Evolutionary conservation across 2,797 vertebrate species (phyloP), one percentile per base, ranked within the genome.

Genomic region (Girardinus metallicus): DNA sequence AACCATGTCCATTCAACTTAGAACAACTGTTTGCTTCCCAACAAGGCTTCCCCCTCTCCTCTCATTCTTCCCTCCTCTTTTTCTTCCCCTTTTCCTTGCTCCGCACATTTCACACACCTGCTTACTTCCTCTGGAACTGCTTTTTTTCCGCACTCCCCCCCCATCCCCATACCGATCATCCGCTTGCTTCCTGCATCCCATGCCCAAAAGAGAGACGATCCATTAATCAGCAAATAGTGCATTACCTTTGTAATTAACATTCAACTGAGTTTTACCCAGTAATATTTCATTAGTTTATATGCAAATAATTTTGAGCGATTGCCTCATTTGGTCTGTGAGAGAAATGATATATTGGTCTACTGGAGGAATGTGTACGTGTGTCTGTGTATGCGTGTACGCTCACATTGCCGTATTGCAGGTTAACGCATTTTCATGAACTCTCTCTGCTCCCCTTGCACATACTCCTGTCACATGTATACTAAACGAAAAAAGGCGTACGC

Each of bases 141-240:
- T 80, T 85, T 83, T 85, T 21, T 21, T 51, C 0, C 1, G 0
- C 13, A 3, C 15, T 4, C 87, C 83, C 85, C 83, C 86, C 72
- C 77, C 60, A 76, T 80, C 85, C 85, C 79, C 79, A 44, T 83
- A 87, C 87, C 73, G 88, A 92, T 93, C 91, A 89, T 83, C 83
- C 83, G 74, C 80, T 91, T 47, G 77, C 89, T 90, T 34, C 15
- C 80, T 83, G 85, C 91, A 82, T 93, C 91, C 92, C 87, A 73
- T 89, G 87, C 87, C 89, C 91, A 94, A 96, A 96, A 96, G 94
- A 94, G 95, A 91, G 93, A 97, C 96, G 96, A 98, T 95, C 97
- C 97, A 99, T 99, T 99, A 97, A 98, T 98, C 97, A 97, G 97
- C 96, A 99, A 99, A 99, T 99, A 97, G 97, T 96, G 96, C 97